Conservation (phyloP, 2,797 vertebrate genomes). For the Hoplostethus atlanticus region DNA sequence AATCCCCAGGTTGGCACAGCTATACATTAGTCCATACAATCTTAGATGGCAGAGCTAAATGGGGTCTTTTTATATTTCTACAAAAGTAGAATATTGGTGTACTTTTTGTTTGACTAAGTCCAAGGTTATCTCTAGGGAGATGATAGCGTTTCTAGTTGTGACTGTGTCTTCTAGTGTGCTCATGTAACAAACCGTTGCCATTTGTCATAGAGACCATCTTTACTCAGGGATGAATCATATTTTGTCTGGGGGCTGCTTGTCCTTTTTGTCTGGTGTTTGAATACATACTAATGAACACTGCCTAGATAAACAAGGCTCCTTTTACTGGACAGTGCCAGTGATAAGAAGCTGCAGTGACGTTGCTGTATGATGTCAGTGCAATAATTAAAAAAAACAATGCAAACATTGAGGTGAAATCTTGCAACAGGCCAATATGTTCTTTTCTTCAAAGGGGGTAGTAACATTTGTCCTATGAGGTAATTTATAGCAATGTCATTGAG, state of each 20-base stretch:
- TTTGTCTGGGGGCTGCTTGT: constrained; percentile 8
- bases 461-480: constrained; percentile 36
- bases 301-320: constrained; percentile 36
- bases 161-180: constrained; percentile 16
- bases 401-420: constrained; percentile 1
- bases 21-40: neutral
- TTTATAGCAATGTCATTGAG: constrained; percentile 42
- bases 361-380: constrained; percentile 43
- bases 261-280: constrained; percentile 30
- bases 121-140: constrained; percentile 17
- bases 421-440: constrained; percentile 14
- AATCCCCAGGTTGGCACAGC: neutral
- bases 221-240: constrained; percentile 21
- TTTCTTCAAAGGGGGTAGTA: constrained; percentile 35
- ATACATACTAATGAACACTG: constrained; percentile 32
- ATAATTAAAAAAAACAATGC: neutral
- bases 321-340: neutral
- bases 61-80: neutral
- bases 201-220: constrained; percentile 11
- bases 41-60: neutral
- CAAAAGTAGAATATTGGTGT: neutral
- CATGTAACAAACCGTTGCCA: constrained; percentile 9
- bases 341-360: constrained; percentile 27
- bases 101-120: neutral
- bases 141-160: constrained; percentile 19